Evolutionary conservation across 1,140 invertebrate species (phyloP).

Genomic region (Drosophila fuyamai): DNA sequence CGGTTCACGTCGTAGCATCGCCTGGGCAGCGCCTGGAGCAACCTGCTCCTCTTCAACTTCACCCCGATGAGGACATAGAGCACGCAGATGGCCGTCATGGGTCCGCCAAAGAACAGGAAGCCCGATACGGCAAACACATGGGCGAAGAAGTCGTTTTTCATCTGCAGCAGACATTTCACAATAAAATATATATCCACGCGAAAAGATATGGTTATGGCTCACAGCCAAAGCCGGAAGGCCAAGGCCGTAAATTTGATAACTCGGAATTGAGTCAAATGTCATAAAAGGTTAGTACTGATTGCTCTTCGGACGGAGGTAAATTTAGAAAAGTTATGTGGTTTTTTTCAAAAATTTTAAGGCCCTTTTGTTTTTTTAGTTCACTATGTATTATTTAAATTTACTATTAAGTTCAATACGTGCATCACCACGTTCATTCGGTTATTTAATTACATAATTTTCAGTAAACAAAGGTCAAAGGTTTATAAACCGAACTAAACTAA

Average conservation of each 20-base stretch:
- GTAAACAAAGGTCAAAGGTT: too few relatives aligned
- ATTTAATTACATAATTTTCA: too few relatives aligned
- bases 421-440: too few relatives aligned
- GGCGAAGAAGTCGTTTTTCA: slow-evolving; percentile 87
- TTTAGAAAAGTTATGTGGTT: background rate
- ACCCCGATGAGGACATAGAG: slow-evolving; percentile 94
- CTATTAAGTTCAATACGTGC: too few relatives aligned
- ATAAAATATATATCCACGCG: slow-evolving; percentile 8
- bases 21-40: slow-evolving; percentile 75
- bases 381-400: too few relatives aligned
- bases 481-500: too few relatives aligned
- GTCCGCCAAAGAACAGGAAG: slow-evolving; percentile 93
- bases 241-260: slow-evolving; percentile 27
- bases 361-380: background rate
- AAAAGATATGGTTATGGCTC: slow-evolving; percentile 2
- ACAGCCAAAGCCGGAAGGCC: slow-evolving; percentile 7
- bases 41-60: slow-evolving; percentile 87
- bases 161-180: slow-evolving; percentile 54
- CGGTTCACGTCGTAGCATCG: slow-evolving; percentile 75
- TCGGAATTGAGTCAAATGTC: slow-evolving; percentile 10
- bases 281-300: background rate
- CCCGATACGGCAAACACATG: slow-evolving; percentile 94
- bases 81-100: slow-evolving; percentile 94
- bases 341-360: background rate
- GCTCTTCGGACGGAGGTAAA: background rate